Base-by-base conservation (phyloP, 2,797 vertebrate species). In the Myripristis murdjan region DNA sequence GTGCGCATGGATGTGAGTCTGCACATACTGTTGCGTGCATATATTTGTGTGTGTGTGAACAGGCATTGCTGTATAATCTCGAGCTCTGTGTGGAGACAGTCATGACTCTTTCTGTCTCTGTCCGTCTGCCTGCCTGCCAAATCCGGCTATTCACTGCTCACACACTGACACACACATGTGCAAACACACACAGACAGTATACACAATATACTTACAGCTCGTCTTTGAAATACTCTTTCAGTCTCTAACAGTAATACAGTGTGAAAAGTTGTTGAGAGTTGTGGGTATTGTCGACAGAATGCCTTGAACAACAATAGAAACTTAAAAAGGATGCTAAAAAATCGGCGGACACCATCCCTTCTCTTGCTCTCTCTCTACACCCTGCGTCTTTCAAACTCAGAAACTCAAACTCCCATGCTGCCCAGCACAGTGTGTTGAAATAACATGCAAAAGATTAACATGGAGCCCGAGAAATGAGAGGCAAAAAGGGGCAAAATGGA, bases 21-120 rank as follows among this genome's bases (percentile, higher is more conserved):
- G 57, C 75, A 64, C 61, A 51, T 86, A 89, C 82, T 67, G 67
- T 75, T 76, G 72, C 82, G 68, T 87, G 78, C 75, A 84, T 87
- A 72, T 76, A 83, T 86, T 77, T 78, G 75, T 83, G 76, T 78
- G 76, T 78, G 70, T 63, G 48, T 55, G 66, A 82, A 75, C 72
- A 70, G 82, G 52, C 4, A 18, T 22, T 52, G 44, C 44, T 55
- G 85, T 62, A 71, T 76, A 88, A 88, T 80, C 84, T 84, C 81
- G 79, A 79, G 62, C 83, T 85, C 71, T 79, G 73, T 83, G 81
- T 82, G 73, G 87, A 92, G 88, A 88, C 85, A 58, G 81, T 80
- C 70, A 65, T 75, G 65, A 84, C 75, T 85, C 56, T 85, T 54
- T 62, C 48, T 1, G 37, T 77, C 68, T 74, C 49, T 64, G 39